Conservation (phyloP, 2,888 invertebrate genomes). For the Himalopsyche kuldschensis region DNA sequence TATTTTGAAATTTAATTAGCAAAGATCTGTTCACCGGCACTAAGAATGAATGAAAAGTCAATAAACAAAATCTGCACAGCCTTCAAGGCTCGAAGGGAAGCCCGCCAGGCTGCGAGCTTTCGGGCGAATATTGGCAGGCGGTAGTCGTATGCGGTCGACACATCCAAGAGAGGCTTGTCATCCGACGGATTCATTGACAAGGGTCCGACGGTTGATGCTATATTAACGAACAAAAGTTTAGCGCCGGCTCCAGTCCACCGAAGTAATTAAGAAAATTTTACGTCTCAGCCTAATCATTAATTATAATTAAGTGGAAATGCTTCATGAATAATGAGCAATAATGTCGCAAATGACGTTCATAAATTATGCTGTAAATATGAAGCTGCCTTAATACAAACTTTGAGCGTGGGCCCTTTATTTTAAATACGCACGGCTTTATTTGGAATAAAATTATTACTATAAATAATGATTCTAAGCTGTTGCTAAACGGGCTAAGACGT, state of each 20-base stretch:
- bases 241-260: background rate
- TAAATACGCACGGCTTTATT: background rate
- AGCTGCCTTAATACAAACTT: background rate
- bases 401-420: background rate
- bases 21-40: background rate
- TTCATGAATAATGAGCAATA: conserved; percentile 1
- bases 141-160: background rate
- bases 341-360: background rate
- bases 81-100: background rate
- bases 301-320: background rate
- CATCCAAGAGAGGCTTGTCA: background rate
- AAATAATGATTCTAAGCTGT: background rate
- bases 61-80: background rate
- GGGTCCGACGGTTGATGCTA: conserved; percentile 14
- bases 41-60: background rate
- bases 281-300: conserved; percentile 1
- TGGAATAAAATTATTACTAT: background rate
- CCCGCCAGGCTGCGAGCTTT: background rate
- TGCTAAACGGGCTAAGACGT: background rate
- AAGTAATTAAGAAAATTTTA: conserved; percentile 13
- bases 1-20: background rate
- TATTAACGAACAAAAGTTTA: conserved; percentile 19
- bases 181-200: conserved; percentile 2
- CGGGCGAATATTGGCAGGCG: conserved; percentile 12
- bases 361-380: background rate